Evolutionary conservation across 2,888 invertebrate species (phyloP), one percentile per base, ranked within the genome.

Genomic region (Leucoptera coffeella): DNA sequence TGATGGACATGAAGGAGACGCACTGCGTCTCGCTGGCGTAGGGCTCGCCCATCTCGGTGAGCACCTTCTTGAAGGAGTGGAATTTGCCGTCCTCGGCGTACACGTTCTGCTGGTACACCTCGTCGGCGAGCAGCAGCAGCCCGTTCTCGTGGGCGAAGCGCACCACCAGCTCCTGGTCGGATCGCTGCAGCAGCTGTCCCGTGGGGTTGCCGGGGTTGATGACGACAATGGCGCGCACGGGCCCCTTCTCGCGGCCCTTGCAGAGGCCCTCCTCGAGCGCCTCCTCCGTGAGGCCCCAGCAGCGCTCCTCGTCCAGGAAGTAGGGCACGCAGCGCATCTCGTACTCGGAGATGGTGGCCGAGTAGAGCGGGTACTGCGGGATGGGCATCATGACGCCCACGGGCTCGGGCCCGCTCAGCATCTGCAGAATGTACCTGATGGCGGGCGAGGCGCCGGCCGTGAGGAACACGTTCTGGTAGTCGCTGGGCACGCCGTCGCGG

Each of bases 301-400:
- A 80, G 22, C 76, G 76, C 1, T 77, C 78, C 60, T 99, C 99
- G 58, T 97, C 80, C 43, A 99, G 71, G 59, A 84, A 97, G 60
- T 99, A 99, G 4, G 85, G 86, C 28, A 92, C 74, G 75, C 89
- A 78, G 7, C 65, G 50, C 56, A 97, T 81, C 28, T 87, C 85
- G 53, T 88, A 95, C 64, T 99, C 99, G 2, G 94, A 86, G 23
- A 96, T 64, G 0, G 93, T 82, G 1, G 97, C 99, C 2, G 96
- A 94, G 64, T 99, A 99, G 12, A 99, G 71, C 2, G 99, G 99
- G 65, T 99, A 99, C 54, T 99, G 97, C 1, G 99, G 99, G 47
- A 95, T 97, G 1, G 99, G 99, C 38, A 96, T 85, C 88, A 99
- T 80, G 4, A 97, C 82, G 3, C 95, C 97, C 33, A 76, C n/a